Evolutionary conservation across 2,113 vertebrate genomes (phyloP).

Genomic region (Mola mola): DNA sequence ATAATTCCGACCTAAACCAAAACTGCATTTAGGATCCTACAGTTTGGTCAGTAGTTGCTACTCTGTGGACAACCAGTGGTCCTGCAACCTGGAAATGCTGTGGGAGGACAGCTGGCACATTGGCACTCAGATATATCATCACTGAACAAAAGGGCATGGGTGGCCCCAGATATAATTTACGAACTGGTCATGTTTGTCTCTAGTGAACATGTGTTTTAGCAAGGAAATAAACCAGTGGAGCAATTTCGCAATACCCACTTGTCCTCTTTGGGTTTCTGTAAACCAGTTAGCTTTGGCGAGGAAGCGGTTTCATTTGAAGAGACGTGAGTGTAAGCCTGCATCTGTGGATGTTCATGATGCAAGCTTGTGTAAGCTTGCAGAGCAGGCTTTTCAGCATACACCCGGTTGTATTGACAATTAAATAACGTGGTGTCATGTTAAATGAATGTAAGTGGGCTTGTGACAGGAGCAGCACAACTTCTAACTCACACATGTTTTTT

Average conservation of each 20-base stretch:
- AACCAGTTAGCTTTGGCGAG: conserved; percentile 23
- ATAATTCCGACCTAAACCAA: too few species aligned
- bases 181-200: neutral
- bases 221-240: neutral
- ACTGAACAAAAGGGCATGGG: neutral
- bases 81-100: too few species aligned
- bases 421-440: conserved; percentile 9
- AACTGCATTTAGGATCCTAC: too few species aligned
- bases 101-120: neutral
- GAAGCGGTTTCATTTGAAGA: conserved; percentile 42
- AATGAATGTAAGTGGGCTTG: conserved; percentile 10
- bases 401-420: conserved; percentile 15
- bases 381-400: conserved; percentile 14
- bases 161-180: neutral
- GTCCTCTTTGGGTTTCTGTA: conserved; percentile 41
- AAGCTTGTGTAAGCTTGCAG: conserved; percentile 67
- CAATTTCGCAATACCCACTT: conserved; percentile 15
- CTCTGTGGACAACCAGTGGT: too few species aligned
- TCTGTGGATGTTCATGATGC: conserved; percentile 71
- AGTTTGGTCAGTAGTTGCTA: too few species aligned
- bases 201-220: neutral
- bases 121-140: neutral
- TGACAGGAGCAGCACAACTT: conserved; percentile 10
- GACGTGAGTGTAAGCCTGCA: conserved; percentile 48
- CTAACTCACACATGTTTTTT: neutral